phyloP scores from a whole-genome alignment of 2,888 invertebrate genomes.

The Chrysolina americana region DNA sequence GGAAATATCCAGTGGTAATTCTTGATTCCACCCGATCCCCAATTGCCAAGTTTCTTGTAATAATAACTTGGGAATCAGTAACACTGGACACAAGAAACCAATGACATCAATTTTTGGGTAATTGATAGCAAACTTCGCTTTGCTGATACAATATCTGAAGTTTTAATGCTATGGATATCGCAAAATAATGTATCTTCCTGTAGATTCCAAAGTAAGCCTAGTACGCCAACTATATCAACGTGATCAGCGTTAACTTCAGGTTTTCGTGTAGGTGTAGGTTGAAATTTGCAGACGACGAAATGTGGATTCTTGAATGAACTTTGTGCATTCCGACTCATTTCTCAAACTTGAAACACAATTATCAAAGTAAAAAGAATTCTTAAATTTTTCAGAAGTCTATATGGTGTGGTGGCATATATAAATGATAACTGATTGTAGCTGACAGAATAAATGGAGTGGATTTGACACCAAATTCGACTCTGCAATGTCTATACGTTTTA shows the following conservation, averaged over 20 bases:
- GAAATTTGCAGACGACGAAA: neutral
- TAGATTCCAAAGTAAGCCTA: neutral
- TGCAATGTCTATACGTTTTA: neutral
- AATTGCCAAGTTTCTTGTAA: neutral
- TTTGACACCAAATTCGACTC: neutral
- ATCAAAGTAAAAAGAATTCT: neutral
- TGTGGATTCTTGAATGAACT: neutral
- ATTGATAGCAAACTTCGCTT: too few species aligned
- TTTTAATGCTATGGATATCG: neutral
- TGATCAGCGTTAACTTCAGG: neutral
- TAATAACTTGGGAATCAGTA: neutral
- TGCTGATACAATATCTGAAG: too few species aligned
- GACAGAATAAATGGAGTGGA: slow-evolving; percentile 19
- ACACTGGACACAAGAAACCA: neutral
- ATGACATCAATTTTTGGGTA: neutral
- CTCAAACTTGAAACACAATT: too few species aligned
- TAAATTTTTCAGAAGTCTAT: neutral
- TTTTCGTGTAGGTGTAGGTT: neutral
- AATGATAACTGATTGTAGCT: slow-evolving; percentile 17
- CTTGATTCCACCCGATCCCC: neutral
- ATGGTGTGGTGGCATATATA: neutral
- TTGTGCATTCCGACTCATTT: too few species aligned
- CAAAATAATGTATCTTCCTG: neutral
- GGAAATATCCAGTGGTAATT: neutral
- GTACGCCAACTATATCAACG: neutral